Evolutionary conservation across 1,140 invertebrate species (phyloP), one percentile per base, ranked within the genome.

Genomic region (Gonatopus flavifemur): DNA sequence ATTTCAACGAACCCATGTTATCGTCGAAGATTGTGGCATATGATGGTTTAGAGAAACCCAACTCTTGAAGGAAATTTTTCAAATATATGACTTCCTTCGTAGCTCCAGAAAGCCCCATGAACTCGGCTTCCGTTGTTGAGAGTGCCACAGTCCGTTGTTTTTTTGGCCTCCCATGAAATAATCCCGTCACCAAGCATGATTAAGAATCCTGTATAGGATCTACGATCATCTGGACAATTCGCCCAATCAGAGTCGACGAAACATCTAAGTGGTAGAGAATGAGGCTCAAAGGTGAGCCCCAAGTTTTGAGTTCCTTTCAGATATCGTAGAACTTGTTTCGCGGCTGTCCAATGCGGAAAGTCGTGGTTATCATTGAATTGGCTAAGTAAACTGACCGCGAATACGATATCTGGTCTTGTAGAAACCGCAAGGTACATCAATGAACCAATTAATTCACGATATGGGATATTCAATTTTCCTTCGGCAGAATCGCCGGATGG

Each of bases 381-480:
- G 10, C 9, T n/a, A 9, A 33, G 10, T 33, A 33, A 33, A 13
- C 15, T 33, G 5, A 33, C 32, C 5, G 32, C 32, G n/a, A 33
- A 33, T 8, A 15, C 10, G 5, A 33, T 33, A 33, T 33, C 32
- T 13, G 32, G 32, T 13, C 32, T 33, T 5, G 5, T 33, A 5
- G 9, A n/a, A 33, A n/a, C 32, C 15, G 32, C 32, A n/a, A 33
- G 15, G 13, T n/a, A 33, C 15, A 15, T n/a, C 15, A 33, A 13
- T n/a, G 5, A 33, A 33, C 32, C 32, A 9, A 33, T 33, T 13
- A 33, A 33, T 15, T 9, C 15, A 9, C 32, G 32, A 33, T 33
- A 33, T 33, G 32, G 32, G n/a, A 55, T 16, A 15, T 56, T 31
- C 7, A n/a, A n/a, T n/a, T n/a, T n/a, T n/a, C n/a, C n/a, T n/a